Percentiles rank a stretch among this genome's conserved stretches.
These are phyloP conservation scores for Macrophya annulata DNA, from an alignment of 2,888 invertebrate species.

Conservation along the genomic window DNA sequence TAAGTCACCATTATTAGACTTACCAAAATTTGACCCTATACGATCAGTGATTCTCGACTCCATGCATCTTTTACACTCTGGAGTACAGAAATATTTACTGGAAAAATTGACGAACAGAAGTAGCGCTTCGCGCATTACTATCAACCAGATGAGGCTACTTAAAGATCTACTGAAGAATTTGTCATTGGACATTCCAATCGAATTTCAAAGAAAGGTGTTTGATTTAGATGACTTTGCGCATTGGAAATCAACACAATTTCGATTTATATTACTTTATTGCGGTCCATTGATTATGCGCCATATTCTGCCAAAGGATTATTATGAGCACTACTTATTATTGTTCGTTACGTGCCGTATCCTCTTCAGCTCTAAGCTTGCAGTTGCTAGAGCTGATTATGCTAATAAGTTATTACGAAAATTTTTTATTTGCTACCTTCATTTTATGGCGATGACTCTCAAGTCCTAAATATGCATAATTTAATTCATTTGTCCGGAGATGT, in stretches of 20 bases:
- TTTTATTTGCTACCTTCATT: too few relatives aligned
- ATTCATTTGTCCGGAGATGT: too few relatives aligned
- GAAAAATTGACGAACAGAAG: neutral
- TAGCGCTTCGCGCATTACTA: neutral
- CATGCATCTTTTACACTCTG: slow-evolving; percentile 32
- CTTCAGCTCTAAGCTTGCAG: too few relatives aligned
- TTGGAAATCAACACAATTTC: slow-evolving; percentile 11
- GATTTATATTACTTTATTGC: slow-evolving; percentile 14
- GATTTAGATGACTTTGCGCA: neutral
- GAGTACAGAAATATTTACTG: slow-evolving; percentile 16
- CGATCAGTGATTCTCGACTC: neutral
- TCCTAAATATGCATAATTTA: too few relatives aligned
- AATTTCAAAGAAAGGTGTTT: neutral
- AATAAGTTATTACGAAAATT: too few relatives aligned
- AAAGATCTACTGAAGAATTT: neutral
- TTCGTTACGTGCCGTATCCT: too few relatives aligned
- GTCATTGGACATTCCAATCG: neutral
- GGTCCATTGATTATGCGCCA: slow-evolving; percentile 49
- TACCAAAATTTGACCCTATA: slow-evolving; percentile 14
- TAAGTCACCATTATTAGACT: neutral
- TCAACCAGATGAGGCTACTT: neutral
- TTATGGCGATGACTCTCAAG: too few relatives aligned
- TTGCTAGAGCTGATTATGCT: too few relatives aligned
- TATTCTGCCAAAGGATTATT: too few relatives aligned
- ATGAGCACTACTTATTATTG: too few relatives aligned